phyloP scores from a whole-genome alignment of 2,113 vertebrate species.

The Lathamus discolor region DNA sequence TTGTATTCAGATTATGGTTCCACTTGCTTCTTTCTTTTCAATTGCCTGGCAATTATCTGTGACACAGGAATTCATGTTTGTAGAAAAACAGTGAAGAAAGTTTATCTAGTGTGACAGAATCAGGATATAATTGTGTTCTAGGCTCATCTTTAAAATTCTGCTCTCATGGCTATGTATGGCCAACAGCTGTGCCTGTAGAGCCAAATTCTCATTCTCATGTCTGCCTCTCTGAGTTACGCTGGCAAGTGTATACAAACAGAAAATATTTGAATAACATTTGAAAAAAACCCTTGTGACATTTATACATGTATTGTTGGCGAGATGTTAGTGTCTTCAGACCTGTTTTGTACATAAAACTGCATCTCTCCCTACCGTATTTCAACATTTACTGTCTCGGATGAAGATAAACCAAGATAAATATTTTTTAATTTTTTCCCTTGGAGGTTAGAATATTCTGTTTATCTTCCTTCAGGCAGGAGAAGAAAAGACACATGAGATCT shows the following conservation, averaged over 20 bases:
- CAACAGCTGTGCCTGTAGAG: constrained; percentile 44
- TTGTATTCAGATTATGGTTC: constrained; percentile 20
- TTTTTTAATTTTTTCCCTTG: not conserved
- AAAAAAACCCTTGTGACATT: constrained; percentile 39
- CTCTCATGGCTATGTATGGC: constrained; percentile 27
- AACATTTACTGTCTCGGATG: not conserved
- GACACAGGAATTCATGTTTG: constrained; percentile 31
- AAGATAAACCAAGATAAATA: not conserved
- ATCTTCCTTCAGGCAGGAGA: not conserved
- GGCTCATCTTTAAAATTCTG: constrained; percentile 59
- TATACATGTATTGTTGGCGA: not conserved
- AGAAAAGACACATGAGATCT: not conserved
- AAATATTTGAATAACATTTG: constrained; percentile 36
- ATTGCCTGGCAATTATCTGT: constrained; percentile 39
- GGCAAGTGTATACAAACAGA: constrained; percentile 25
- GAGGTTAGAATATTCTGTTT: not conserved
- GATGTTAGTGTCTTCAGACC: not conserved
- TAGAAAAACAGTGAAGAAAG: constrained; percentile 14
- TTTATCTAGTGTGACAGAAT: constrained; percentile 64
- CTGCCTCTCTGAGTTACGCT: constrained; percentile 29
- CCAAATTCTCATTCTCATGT: constrained; percentile 25
- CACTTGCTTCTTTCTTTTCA: constrained; percentile 36
- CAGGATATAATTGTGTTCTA: constrained; percentile 43
- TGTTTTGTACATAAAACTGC: constrained; percentile 4
- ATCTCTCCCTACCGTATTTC: constrained; percentile 9